These are phyloP conservation scores for Luehdorfia chinensis DNA, from an alignment of 1,140 invertebrate species.

Conservation along the genomic window DNA sequence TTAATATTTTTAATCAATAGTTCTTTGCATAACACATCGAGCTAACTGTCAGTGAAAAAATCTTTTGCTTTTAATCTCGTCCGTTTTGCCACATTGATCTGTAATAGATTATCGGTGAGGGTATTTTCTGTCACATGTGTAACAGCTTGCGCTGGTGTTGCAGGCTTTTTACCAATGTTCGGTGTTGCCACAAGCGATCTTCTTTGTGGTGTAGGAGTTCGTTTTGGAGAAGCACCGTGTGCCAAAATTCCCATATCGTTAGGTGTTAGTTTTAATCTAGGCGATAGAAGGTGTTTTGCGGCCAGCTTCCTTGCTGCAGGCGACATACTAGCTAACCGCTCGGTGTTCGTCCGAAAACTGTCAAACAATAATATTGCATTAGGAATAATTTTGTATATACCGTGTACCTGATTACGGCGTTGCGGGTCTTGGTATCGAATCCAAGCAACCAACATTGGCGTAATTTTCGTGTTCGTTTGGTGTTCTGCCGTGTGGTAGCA, in stretches of 20 bases:
- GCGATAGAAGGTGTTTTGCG: conserved; percentile 70
- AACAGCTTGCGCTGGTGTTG: conserved; percentile 18
- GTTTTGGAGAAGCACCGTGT: conserved; percentile 57
- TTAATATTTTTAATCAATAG: conserved; percentile 1
- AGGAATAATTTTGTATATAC: not conserved
- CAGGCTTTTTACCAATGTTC: conserved; percentile 26
- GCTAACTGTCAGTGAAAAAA: conserved; percentile 72
- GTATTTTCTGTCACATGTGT: conserved; percentile 56
- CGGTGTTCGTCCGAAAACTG: conserved; percentile 81
- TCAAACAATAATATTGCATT: conserved; percentile 65
- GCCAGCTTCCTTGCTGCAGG: conserved; percentile 94
- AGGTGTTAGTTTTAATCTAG: conserved; percentile 64
- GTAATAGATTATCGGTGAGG: conserved; percentile 87
- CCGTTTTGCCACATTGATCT: conserved; percentile 81
- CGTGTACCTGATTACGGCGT: too few relatives aligned
- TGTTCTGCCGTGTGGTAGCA: too few relatives aligned
- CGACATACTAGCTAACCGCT: conserved; percentile 93
- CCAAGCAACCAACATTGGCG: too few relatives aligned
- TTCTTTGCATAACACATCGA: too few relatives aligned
- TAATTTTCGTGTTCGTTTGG: too few relatives aligned
- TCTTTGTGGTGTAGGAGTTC: conserved; percentile 59
- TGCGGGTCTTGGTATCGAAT: too few relatives aligned
- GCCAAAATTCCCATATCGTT: conserved; percentile 59
- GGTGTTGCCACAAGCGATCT: conserved; percentile 53
- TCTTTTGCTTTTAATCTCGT: conserved; percentile 81